Evolutionary conservation across 1,140 invertebrate genomes (phyloP), one percentile per base, ranked within the genome.

Genomic region (Scaptodrosophila lebanonensis): DNA sequence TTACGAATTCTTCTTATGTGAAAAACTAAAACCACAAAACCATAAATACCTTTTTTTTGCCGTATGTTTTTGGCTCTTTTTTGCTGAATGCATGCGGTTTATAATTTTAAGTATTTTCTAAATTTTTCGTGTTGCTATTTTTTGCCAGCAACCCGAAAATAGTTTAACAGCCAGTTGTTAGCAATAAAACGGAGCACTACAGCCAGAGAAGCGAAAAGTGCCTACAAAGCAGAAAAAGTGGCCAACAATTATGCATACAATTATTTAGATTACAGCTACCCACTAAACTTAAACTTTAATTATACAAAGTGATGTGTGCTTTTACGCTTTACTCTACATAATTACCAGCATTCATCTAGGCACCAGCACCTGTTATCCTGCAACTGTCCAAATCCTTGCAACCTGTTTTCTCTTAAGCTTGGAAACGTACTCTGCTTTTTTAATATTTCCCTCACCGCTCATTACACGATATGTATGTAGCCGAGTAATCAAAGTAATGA

Each of bases 31-130:
- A 60, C 75, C 75, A 69, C 75, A 79, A 65, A 57, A 82, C 75
- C 66, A 82, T 79, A 79, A 82, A 79, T 79, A 79, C 70, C n/a
- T 79, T 82, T 69, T 82, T 69, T 47, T 61, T 79, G 69, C 62
- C 69, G 75, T 51, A 57, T 47, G 60, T 52, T 65, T 73, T 66
- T 53, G 63, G 36, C 38, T 39, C 35, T 13, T 25, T 27, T 38
- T 52, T 52, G 48, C 38, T 27, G 25, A 54, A 42, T 56, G 56
- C 27, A 18, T 16, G 48, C 49, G 66, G 57, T 50, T 64, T 65
- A 39, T 39, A 33, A 42, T 30, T 64, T 42, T 44, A 22, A 38
- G 38, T 33, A 35, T 62, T 59, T 39, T 45, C 30, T 50, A 40
- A 65, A 50, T 66, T 27, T 49, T 66, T 66, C 58, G 18, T 25